phyloP scores from a whole-genome alignment of 2,797 vertebrate species.

The Bradypus variegatus region DNA sequence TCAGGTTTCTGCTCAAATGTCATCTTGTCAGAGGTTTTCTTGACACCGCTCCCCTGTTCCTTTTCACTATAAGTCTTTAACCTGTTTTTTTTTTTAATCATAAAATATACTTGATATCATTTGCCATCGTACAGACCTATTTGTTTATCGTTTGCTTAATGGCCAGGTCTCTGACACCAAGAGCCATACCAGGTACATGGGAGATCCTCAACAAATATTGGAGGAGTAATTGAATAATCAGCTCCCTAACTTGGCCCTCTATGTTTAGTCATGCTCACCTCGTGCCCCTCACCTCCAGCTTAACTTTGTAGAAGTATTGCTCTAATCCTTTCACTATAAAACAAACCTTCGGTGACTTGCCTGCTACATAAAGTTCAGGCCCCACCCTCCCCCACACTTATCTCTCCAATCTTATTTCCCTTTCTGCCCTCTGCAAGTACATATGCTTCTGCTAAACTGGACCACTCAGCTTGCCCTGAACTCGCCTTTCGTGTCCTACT shows the following conservation, averaged over 20 bases:
- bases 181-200: neutral
- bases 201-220: neutral
- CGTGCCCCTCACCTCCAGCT: neutral
- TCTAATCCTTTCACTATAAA: no score
- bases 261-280: neutral
- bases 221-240: neutral
- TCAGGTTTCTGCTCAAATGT: neutral
- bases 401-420: neutral
- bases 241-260: neutral
- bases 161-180: neutral
- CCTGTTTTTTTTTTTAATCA: neutral
- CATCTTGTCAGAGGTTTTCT: neutral
- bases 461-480: neutral
- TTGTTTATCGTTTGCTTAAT: neutral
- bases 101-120: rapidly evolving
- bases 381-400: rapidly evolving
- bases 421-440: neutral
- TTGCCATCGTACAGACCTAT: no score
- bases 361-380: neutral
- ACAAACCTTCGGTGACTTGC: neutral
- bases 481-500: neutral
- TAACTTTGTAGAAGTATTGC: neutral
- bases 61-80: neutral
- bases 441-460: rapidly evolving
- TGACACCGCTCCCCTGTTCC: neutral